A percentile compares a stretch with the other conserved stretches of the same genome.
Conservation (phyloP, 2,888 invertebrate genomes). For the Tiphia femorata region DNA sequence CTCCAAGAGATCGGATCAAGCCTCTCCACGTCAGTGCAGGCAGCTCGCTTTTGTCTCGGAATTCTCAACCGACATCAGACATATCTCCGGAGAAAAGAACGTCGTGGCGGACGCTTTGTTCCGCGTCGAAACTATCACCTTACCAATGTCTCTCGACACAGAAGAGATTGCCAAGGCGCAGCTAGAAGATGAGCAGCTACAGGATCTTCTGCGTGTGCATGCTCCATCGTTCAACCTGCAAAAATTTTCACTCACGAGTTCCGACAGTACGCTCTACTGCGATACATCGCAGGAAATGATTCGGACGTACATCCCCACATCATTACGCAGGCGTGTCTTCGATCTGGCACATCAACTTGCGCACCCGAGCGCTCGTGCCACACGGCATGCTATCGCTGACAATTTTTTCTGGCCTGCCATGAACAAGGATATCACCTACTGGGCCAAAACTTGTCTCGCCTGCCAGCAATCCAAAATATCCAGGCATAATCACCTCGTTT, state of each 20-base stretch:
- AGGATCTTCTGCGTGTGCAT: too few species aligned
- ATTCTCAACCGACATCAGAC: neutral
- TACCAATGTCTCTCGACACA: too few species aligned
- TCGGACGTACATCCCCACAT: constrained; percentile 16
- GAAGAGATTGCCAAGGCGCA: too few species aligned
- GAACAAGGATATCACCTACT: constrained; percentile 47
- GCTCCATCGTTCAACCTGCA: too few species aligned
- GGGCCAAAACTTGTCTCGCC: constrained; percentile 48
- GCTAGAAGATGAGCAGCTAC: too few species aligned
- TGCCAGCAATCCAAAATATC: constrained; percentile 57
- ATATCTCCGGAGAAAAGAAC: neutral
- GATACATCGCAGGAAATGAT: constrained; percentile 20
- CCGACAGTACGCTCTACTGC: constrained; percentile 16
- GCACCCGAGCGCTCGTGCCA: constrained; percentile 35
- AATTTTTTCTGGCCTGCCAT: constrained; percentile 59
- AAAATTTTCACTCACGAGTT: too few species aligned
- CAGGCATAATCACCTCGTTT: too few species aligned
- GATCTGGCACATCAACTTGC: constrained; percentile 34
- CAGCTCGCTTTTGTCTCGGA: neutral
- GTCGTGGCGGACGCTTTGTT: neutral
- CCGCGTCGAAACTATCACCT: neutral
- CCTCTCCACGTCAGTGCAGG: neutral
- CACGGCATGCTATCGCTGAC: constrained; percentile 43
- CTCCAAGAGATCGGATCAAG: neutral
- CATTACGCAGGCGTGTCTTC: neutral